Evolutionary conservation across 2,113 vertebrate genomes (phyloP), one percentile per base, ranked within the genome.

Genomic region (Delphinapterus leucas): DNA sequence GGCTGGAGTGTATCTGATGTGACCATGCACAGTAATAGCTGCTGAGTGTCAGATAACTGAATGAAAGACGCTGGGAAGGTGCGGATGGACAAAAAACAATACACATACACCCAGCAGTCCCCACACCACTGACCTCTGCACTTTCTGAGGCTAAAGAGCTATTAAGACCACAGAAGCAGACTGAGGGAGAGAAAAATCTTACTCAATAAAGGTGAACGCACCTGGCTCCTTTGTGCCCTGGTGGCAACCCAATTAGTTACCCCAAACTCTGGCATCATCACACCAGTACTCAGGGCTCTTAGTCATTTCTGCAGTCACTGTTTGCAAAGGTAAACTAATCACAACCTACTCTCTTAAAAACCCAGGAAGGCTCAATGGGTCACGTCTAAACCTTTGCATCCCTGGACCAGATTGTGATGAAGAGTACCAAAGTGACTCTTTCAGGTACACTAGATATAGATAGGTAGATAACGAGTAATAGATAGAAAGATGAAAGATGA

Each of bases 51-150:
- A 38, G 65, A 9, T 11, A 26, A 33, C 4, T 1, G 4, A 65
- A 58, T 4, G 13, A 55, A 17, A 36, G 23, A 38, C 6, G 13
- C 28, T 18, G 3, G 21, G 44, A 36, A 31, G 49, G 14, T 12
- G 31, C 9, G 8, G 33, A 44, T 1, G 18, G 47, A 41, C 2
- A 11, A 36, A 73, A 81, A 87, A 36, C 55, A 83, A 26, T 1
- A 44, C 0, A 26, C 17, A 4, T 1, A 7, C 49, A 36, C 41
- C 21, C 0, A 21, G 26, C 21, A 17, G 25, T 33, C 23, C 25
- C 6, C 31, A 25, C 14, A 12, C 23, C 23, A 53, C 31, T 31
- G 8, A 63, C 23, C 33, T 25, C 17, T 61, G n/a, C 14, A 60
- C 58, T 25, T 67, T 12, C n/a, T 8, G 15, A 55, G 58, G 63